A percentile compares a stretch with the other conserved stretches of the same genome.
Conservation (phyloP, 2,888 invertebrate genomes). For the Pogonocherus hispidulus region DNA sequence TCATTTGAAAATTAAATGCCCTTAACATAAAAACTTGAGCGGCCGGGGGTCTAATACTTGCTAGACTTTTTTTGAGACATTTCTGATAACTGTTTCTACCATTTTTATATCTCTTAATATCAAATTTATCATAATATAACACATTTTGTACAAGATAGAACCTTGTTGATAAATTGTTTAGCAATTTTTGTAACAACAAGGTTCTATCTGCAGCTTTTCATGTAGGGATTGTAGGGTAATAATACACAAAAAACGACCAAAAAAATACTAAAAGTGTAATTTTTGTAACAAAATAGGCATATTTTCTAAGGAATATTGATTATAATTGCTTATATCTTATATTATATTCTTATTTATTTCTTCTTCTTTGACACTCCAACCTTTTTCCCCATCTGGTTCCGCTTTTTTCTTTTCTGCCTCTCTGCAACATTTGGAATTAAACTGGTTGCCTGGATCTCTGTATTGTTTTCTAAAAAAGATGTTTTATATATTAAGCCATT, state of each 20-base stretch:
- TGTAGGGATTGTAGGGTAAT: background rate
- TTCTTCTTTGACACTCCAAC: background rate
- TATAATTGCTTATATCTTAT: background rate
- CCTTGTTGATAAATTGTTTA: background rate
- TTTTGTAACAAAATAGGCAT: background rate
- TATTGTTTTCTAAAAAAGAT: background rate
- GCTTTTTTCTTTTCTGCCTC: background rate
- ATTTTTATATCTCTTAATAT: background rate
- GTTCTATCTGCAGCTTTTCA: background rate
- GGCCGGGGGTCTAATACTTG: background rate
- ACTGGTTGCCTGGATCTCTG: background rate
- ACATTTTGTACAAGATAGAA: background rate
- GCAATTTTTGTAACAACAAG: background rate
- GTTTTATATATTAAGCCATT: background rate
- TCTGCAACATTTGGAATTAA: background rate
- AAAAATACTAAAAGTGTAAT: background rate
- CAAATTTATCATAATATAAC: background rate
- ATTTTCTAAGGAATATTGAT: background rate
- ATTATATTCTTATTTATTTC: background rate
- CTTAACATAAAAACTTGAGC: background rate
- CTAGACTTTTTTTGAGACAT: background rate
- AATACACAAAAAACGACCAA: background rate
- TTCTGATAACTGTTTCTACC: background rate
- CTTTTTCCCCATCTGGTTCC: background rate
- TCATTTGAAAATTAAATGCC: background rate